These are phyloP conservation scores for Enchytraeus crypticus DNA, from an alignment of 2,888 invertebrate species.

Conservation along the genomic window DNA sequence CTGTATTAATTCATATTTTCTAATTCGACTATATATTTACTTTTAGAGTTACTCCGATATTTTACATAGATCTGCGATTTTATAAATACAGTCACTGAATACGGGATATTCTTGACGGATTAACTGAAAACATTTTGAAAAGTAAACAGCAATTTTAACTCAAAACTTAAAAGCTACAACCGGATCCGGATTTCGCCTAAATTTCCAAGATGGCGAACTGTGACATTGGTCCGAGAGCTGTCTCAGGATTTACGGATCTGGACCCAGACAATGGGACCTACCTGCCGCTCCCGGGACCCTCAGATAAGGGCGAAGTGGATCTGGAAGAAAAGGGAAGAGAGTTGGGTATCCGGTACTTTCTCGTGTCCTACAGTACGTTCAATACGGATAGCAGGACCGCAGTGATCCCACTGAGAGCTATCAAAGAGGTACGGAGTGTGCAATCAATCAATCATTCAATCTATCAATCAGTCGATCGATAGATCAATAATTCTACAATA, in stretches of 20 bases:
- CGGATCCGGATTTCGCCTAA: too few relatives aligned
- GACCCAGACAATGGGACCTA: neutral
- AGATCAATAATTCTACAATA: too few relatives aligned
- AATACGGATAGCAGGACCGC: conserved; percentile 22
- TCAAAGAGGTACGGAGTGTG: conserved; percentile 8
- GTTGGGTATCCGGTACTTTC: conserved; percentile 25
- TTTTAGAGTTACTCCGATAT: too few relatives aligned
- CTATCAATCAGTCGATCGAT: too few relatives aligned
- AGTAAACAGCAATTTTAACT: conserved; percentile 1
- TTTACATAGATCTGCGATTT: too few relatives aligned
- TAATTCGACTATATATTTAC: too few relatives aligned
- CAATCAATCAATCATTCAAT: too few relatives aligned
- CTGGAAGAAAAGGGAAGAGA: conserved; percentile 17
- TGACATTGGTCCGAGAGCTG: neutral
- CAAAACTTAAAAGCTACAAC: neutral
- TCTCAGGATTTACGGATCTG: conserved; percentile 4
- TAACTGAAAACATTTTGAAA: neutral
- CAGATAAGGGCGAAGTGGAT: conserved; percentile 13
- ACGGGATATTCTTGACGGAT: too few relatives aligned
- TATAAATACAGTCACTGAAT: too few relatives aligned
- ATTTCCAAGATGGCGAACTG: neutral
- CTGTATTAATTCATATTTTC: too few relatives aligned
- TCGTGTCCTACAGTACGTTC: conserved; percentile 24
- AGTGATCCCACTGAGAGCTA: conserved; percentile 21
- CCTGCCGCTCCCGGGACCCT: conserved; percentile 7